phyloP scores from a whole-genome alignment of 2,113 vertebrate species.

The Lycaon pictus region DNA sequence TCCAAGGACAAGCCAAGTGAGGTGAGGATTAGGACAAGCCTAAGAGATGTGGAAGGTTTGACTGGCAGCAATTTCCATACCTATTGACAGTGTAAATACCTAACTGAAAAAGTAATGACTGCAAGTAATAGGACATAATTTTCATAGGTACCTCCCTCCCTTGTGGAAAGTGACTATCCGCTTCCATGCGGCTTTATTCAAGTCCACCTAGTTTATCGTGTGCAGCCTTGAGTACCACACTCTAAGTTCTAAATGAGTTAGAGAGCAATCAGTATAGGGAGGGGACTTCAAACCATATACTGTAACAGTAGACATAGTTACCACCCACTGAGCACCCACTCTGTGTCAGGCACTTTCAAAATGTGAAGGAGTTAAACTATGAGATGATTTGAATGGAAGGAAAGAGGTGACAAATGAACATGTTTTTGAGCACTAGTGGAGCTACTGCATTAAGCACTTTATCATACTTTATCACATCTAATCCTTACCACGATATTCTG shows the following conservation, averaged over 20 bases:
- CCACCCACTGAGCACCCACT: not conserved
- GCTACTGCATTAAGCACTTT: not conserved
- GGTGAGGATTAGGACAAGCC: not conserved
- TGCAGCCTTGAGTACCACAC: not conserved
- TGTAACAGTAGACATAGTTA: not conserved
- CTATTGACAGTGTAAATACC: not conserved
- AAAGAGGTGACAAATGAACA: not conserved
- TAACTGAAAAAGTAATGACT: not conserved
- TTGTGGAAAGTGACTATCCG: not conserved
- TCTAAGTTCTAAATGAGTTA: not conserved
- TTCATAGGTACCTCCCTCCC: not conserved
- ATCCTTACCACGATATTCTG: not conserved
- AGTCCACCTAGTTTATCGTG: not conserved
- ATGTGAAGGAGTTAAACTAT: not conserved
- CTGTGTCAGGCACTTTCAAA: not conserved
- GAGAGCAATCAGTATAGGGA: not conserved
- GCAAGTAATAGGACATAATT: not conserved
- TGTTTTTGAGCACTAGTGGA: not conserved
- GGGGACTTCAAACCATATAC: not conserved
- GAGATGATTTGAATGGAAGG: not conserved
- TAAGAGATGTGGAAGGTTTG: slow-evolving; percentile 24
- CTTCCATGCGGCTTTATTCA: not conserved
- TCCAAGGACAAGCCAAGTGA: not conserved
- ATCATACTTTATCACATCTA: not conserved
- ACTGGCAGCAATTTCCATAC: not conserved